Conservation (phyloP, 2,113 vertebrate genomes). For the Regulus satrapa region DNA sequence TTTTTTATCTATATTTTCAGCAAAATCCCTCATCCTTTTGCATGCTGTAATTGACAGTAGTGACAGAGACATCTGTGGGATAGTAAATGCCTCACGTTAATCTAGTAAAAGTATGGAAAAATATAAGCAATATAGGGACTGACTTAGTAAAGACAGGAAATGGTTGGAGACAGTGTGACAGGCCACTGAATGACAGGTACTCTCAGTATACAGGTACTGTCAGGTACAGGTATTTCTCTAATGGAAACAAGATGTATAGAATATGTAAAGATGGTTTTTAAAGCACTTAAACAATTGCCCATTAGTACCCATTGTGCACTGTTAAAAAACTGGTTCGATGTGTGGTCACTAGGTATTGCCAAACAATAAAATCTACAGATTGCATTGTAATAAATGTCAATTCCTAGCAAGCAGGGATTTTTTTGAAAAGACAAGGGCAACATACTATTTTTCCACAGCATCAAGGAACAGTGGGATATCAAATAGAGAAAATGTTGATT, state of each 20-base stretch:
- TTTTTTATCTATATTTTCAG: not conserved
- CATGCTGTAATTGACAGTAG: not conserved
- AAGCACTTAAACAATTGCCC: not conserved
- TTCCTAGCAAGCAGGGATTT: not conserved
- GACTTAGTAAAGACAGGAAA: not conserved
- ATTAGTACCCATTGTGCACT: not conserved
- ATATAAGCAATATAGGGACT: not conserved
- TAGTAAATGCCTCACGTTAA: not conserved
- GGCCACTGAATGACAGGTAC: not conserved
- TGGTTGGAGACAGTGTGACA: not conserved
- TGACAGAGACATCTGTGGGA: not conserved
- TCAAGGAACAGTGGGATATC: not conserved
- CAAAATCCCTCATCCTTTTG: not conserved
- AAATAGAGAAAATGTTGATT: constrained; percentile 5
- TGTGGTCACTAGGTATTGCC: not conserved
- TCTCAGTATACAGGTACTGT: too few relatives aligned
- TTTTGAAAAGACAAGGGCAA: not conserved
- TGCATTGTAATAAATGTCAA: not conserved
- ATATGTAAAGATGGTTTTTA: not conserved
- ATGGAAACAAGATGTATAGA: too few relatives aligned
- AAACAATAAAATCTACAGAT: not conserved
- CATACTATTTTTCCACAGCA: not conserved
- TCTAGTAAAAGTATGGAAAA: not conserved
- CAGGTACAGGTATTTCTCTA: too few relatives aligned
- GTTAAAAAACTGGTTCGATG: not conserved